phyloP scores from a whole-genome alignment of 2,888 invertebrate genomes.

The Deilephila porcellus region DNA sequence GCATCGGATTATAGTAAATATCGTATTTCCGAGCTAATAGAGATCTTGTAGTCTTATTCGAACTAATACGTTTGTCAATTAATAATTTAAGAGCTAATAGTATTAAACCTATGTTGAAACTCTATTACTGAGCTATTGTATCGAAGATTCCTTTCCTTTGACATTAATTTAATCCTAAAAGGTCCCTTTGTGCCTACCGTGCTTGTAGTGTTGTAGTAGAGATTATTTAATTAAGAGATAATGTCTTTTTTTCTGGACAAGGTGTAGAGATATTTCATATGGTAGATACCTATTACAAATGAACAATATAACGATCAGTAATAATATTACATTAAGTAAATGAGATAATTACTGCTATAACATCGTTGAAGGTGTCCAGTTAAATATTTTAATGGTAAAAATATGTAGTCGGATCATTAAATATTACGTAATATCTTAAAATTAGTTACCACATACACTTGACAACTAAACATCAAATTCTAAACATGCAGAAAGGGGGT shows the following conservation, averaged over 20 bases:
- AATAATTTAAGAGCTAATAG: no score
- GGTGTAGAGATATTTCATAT: neutral
- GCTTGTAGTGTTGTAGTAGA: neutral
- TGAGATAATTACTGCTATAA: neutral
- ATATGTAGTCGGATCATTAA: neutral
- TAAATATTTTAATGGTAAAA: neutral
- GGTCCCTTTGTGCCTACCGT: neutral
- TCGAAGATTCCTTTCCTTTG: neutral
- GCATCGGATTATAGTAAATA: no score
- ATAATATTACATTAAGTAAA: no score
- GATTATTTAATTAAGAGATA: neutral
- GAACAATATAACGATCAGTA: neutral
- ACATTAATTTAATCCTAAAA: neutral
- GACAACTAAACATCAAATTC: slow-evolving; percentile 75
- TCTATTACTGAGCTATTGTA: neutral
- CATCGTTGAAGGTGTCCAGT: neutral
- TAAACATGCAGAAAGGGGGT: slow-evolving; percentile 83
- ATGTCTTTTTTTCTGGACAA: neutral
- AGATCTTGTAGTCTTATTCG: no score
- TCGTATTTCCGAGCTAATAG: no score
- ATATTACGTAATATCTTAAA: slow-evolving; percentile 40
- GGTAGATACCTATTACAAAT: neutral
- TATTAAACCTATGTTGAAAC: neutral
- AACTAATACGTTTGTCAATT: no score
- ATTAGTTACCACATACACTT: slow-evolving; percentile 71